Base-by-base conservation (phyloP, 2,888 invertebrate species). In the Machimus atricapillus region DNA sequence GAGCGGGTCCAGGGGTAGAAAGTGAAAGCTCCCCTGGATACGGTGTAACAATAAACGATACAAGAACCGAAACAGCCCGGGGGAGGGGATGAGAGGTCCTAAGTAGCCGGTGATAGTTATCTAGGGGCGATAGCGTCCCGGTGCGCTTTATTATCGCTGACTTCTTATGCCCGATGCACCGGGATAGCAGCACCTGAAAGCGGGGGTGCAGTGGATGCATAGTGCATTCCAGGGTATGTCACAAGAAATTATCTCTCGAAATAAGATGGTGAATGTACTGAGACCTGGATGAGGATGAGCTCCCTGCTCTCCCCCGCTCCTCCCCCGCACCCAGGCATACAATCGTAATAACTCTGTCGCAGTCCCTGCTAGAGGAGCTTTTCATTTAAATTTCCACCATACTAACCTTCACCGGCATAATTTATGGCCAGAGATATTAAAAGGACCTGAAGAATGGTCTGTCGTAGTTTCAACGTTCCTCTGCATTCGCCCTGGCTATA, bases 381-480 rank as follows among this genome's bases (percentile, higher is more conserved):
- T 83, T 83, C 83, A 83, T 83, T 83, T 83, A 83, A 66, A 83
- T 83, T 83, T 83, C 66, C 19, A 83, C 40, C 66, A 40, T 66
- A 40, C 58, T 83, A 83, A 83, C 58, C 83, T 40, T 52, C 66
- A 37, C 73, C 40, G 73, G 83, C 83, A 83, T 83, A 83, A 83
- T 83, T 83, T 83, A 83, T 83, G 83, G 43, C 83, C 43, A 40
- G 14, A 83, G 83, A 83, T 83, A 83, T 83, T 83, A 83, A 83
- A 83, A 66, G 73, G 83, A 83, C 83, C 83, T 83, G 73, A 83
- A 83, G 83, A 83, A 83, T 83, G 83, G 83, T 66, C 73, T 73
- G 73, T 83, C 79, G 79, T 27, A 46, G 12, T 79, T 79, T 46
- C 79, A 79, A 27, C 27, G 43, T 46, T 52, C 40, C 31, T 46